These are phyloP conservation scores for Amphiprion percula DNA, from an alignment of 2,113 vertebrate species.

Conservation along the genomic window DNA sequence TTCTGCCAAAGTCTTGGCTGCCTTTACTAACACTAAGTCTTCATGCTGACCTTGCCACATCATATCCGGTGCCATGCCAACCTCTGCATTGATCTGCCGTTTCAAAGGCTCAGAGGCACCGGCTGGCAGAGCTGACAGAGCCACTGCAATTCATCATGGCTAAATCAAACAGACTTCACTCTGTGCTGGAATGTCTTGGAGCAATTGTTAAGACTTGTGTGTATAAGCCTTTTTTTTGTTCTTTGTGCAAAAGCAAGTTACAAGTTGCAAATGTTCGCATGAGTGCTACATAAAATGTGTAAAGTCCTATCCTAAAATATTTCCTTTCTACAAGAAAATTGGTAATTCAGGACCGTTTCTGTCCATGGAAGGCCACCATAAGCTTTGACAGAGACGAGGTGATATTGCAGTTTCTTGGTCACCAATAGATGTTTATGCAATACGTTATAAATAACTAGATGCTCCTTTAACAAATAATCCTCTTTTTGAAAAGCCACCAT, in stretches of 20 bases:
- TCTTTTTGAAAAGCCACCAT: slow-evolving; percentile 48
- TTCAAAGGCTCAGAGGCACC: slow-evolving; percentile 47
- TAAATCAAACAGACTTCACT: slow-evolving; percentile 39
- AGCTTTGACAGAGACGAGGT: neutral
- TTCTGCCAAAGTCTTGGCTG: slow-evolving; percentile 9
- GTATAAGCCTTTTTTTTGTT: slow-evolving; percentile 7
- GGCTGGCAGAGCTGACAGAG: slow-evolving; percentile 34
- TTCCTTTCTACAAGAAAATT: neutral
- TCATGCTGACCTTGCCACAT: slow-evolving; percentile 57
- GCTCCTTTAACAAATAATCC: slow-evolving; percentile 26
- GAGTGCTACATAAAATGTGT: neutral
- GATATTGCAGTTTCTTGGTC: slow-evolving; percentile 3
- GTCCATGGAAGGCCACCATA: slow-evolving; percentile 6
- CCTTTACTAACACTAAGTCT: slow-evolving; percentile 7
- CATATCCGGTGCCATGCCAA: slow-evolving; percentile 23
- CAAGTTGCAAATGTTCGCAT: neutral
- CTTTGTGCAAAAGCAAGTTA: neutral
- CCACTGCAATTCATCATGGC: slow-evolving; percentile 36
- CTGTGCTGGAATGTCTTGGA: slow-evolving; percentile 22
- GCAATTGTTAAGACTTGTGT: slow-evolving; percentile 6
- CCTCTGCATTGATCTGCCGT: slow-evolving; percentile 57
- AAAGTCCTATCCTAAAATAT: neutral
- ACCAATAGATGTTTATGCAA: neutral
- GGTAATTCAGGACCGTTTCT: neutral
- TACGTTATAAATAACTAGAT: slow-evolving; percentile 30